Evolutionary conservation across 1,140 invertebrate species (phyloP).

Genomic region (Scaptomyza hsui): DNA sequence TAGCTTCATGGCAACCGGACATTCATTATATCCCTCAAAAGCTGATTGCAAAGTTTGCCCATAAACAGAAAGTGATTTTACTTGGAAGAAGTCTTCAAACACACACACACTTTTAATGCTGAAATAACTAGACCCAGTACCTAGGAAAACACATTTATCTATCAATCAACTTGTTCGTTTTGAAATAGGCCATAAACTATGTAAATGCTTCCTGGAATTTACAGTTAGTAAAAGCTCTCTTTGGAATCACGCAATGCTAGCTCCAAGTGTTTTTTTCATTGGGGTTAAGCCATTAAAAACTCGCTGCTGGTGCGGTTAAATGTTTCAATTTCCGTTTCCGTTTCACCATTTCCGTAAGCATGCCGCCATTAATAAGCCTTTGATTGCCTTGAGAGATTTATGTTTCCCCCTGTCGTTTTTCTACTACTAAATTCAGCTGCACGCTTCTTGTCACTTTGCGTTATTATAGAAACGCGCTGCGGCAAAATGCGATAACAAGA

Average conservation of each 20-base stretch:
- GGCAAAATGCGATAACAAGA: conserved; percentile 22
- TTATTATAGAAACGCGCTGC: conserved; percentile 30
- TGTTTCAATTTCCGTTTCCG: conserved; percentile 31
- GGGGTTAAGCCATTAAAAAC: conserved; percentile 1
- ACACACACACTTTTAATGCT: no score
- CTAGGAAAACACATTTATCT: conserved; percentile 9
- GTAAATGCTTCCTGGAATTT: conserved; percentile 26
- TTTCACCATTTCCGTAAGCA: conserved; percentile 27
- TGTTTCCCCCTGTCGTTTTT: not conserved
- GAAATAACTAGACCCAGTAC: not conserved
- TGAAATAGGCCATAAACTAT: conserved; percentile 48
- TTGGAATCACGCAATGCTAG: conserved; percentile 3
- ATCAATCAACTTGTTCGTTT: conserved; percentile 65
- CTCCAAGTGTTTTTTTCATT: not conserved
- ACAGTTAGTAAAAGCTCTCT: not conserved
- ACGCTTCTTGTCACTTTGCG: conserved; percentile 17
- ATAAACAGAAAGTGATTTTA: no score
- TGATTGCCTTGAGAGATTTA: conserved; percentile 34
- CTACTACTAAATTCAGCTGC: not conserved
- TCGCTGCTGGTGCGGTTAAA: conserved; percentile 18
- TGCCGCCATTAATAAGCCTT: conserved; percentile 38
- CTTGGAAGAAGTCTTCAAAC: no score
- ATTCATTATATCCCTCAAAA: conserved; percentile 32
- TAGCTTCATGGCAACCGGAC: conserved; percentile 17
- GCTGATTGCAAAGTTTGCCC: no score